Evolutionary conservation across 2,888 invertebrate species (phyloP).

Genomic region (Tenthredo livida): DNA sequence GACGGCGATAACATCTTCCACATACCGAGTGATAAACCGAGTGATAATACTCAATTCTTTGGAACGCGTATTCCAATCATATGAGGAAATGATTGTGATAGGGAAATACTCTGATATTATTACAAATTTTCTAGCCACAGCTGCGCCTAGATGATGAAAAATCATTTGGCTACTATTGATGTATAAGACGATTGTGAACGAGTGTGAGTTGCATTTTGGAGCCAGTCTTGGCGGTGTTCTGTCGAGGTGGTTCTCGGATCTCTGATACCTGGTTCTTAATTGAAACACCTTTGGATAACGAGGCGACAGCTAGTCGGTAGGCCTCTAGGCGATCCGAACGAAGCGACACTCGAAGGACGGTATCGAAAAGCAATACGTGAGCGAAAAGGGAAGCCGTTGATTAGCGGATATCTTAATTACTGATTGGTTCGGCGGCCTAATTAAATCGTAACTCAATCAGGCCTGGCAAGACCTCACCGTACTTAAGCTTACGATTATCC

Average conservation of each 20-base stretch:
- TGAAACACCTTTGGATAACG: slow-evolving; percentile 48
- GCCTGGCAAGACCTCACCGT: slow-evolving; percentile 39
- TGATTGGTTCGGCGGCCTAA: slow-evolving; percentile 74
- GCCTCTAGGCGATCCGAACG: slow-evolving; percentile 12
- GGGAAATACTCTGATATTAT: background rate
- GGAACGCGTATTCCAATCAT: background rate
- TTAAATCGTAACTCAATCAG: slow-evolving; percentile 76
- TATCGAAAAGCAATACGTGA: slow-evolving; percentile 20
- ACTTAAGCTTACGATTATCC: background rate
- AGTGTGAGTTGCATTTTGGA: slow-evolving; percentile 14
- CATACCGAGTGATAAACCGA: background rate
- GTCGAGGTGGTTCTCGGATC: slow-evolving; percentile 23
- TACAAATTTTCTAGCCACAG: background rate
- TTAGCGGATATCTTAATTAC: slow-evolving; percentile 76
- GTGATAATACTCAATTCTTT: background rate
- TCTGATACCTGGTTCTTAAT: slow-evolving; percentile 41
- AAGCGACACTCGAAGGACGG: slow-evolving; percentile 17
- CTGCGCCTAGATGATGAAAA: background rate
- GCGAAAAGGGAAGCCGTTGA: slow-evolving; percentile 65
- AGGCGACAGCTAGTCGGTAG: slow-evolving; percentile 38
- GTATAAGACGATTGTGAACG: background rate
- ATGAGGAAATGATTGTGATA: background rate
- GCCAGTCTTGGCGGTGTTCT: slow-evolving; percentile 6
- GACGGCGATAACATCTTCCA: background rate
- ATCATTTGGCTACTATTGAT: background rate